Base-by-base conservation (phyloP, 2,888 invertebrate genomes). In the Gnatocerus cornutus region DNA sequence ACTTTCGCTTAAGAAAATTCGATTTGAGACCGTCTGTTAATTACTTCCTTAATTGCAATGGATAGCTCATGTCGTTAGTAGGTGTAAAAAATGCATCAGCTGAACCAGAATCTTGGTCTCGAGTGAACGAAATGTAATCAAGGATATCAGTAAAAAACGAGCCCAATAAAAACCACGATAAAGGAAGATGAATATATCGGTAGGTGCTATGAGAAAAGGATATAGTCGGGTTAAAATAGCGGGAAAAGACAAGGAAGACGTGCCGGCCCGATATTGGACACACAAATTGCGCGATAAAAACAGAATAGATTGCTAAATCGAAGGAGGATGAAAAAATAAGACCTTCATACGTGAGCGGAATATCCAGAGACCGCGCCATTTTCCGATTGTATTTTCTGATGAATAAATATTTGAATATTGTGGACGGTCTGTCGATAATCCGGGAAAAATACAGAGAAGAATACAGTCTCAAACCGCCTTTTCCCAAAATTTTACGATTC, bases 251-350 rank as follows among this genome's bases (percentile, higher is more conserved):
- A 72, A 72, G 53, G 64, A 68, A 64, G 71, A 77, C 77, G 77
- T 76, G 75, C 72, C 70, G 71, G 65, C 65, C 72, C 72, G 76
- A 77, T 81, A 79, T 80, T 77, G 82, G 81, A 80, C 80, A 81
- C 81, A 80, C 80, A 80, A 81, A 83, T 82, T 81, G 81, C 73
- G 78, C 82, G 83, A 84, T 84, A 83, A 83, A 83, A 83, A 83
- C 79, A 78, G 82, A 83, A 83, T 83, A 79, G 82, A 83, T 83
- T 80, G 83, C 83, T 80, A 81, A 83, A 83, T 83, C 83, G 83
- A 81, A 82, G 77, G 78, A 76, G 82, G 80, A 83, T 82, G 82
- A 82, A 83, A 84, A 83, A 84, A 82, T 82, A 81, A 80, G 80
- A 80, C 79, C 78, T 77, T 71, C 74, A 74, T 80, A 81, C 84